Percentiles rank a stretch among this genome's conserved stretches.
These are phyloP conservation scores for Argopecten irradians DNA, from an alignment of 1,140 invertebrate species.

Conservation along the genomic window DNA sequence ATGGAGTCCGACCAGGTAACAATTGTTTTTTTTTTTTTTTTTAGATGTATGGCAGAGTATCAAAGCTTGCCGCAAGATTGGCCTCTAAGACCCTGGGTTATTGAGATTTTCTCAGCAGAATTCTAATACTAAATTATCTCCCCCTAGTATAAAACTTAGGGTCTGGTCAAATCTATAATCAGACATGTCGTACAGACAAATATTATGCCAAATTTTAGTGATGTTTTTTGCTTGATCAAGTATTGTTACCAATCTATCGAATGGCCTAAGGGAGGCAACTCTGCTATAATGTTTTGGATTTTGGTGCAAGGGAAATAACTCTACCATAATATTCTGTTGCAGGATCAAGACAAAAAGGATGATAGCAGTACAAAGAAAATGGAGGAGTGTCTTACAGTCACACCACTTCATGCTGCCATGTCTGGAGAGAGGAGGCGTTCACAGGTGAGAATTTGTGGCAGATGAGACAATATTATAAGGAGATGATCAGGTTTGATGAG, in stretches of 20 bases:
- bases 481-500: background rate
- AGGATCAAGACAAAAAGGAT: constrained; percentile 81
- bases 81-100: too few relatives aligned
- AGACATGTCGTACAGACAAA: too few relatives aligned
- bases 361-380: constrained; percentile 80
- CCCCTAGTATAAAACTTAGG: too few relatives aligned
- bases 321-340: constrained; percentile 26
- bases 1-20: constrained; percentile 69
- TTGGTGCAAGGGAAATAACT: background rate
- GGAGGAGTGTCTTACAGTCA: constrained; percentile 67
- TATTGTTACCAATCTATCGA: too few relatives aligned
- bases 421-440: constrained; percentile 64
- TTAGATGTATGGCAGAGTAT: too few relatives aligned
- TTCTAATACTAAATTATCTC: too few relatives aligned
- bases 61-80: too few relatives aligned
- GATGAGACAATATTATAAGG: constrained; percentile 49
- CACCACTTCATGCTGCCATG: constrained; percentile 54
- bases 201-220: too few relatives aligned
- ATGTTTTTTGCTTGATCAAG: background rate
- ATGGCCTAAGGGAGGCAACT: too few relatives aligned
- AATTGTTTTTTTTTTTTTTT: background rate
- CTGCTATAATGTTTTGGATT: background rate
- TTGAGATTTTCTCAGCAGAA: too few relatives aligned
- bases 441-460: constrained; percentile 53
- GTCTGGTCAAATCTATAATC: too few relatives aligned